These are phyloP conservation scores for Chrysolina americana DNA, from an alignment of 2,888 invertebrate species.

Conservation along the genomic window DNA sequence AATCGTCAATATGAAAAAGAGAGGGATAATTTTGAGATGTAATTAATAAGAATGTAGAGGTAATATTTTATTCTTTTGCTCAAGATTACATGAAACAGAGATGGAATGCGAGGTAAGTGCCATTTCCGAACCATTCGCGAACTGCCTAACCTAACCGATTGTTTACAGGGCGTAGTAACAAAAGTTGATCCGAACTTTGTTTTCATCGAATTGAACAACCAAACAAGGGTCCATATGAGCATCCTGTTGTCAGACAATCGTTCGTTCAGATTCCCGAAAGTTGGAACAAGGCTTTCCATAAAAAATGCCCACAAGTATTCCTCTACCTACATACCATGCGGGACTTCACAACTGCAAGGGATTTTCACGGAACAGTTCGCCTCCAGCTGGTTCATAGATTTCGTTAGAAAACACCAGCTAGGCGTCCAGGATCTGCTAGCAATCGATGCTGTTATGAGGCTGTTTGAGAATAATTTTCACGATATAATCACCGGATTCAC, in stretches of 20 bases:
- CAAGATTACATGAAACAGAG: not conserved
- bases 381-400: slow-evolving; percentile 10
- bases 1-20: not conserved
- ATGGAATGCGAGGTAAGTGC: slow-evolving; percentile 4
- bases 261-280: slow-evolving; percentile 21
- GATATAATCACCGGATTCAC: slow-evolving; percentile 15
- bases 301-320: slow-evolving; percentile 21
- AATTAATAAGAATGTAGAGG: not conserved
- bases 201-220: slow-evolving; percentile 32
- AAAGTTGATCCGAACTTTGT: slow-evolving; percentile 23
- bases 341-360: not conserved
- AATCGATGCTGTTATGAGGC: slow-evolving; percentile 22
- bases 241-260: slow-evolving; percentile 17
- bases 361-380: not conserved
- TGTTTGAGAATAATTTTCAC: slow-evolving; percentile 26
- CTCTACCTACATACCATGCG: slow-evolving; percentile 20
- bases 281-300: slow-evolving; percentile 26
- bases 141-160: not conserved
- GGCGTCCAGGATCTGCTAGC: slow-evolving; percentile 26
- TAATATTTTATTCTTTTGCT: not conserved
- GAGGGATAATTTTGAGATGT: not conserved
- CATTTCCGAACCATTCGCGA: too few relatives aligned
- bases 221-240: slow-evolving; percentile 34
- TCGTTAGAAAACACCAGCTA: slow-evolving; percentile 18
- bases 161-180: slow-evolving; percentile 37